Evolutionary conservation across 2,888 invertebrate species (phyloP), one percentile per base, ranked within the genome.

Genomic region (Odiellus spinosus): DNA sequence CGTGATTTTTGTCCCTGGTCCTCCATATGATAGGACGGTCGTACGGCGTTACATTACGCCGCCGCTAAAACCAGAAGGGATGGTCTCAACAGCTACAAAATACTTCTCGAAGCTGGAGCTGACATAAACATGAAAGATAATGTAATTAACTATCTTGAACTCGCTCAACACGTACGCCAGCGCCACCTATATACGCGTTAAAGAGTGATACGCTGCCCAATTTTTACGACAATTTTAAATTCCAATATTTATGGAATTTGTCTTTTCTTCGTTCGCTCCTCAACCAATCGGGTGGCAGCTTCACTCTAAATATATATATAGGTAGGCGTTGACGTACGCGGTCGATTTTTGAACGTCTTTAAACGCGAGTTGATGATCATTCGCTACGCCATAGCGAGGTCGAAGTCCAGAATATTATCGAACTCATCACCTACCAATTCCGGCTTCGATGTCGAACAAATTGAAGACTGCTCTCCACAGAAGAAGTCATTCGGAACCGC

Each of bases 41-140:
- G 86, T 57, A 85, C 86, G n/a, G 78, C 88, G 1, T 70, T 90
- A 53, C 88, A 90, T 67, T 90, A 87, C 62, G 84, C 87, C 2
- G 83, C 85, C 2, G 55, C 58, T 42, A 57, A 59, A 18, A 55
- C 57, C 15, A 53, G 59, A 18, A 50, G 57, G 40, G 56, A 58
- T 42, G 55, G 55, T 1, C 45, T 46, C 3, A 52, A 55, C 15
- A 55, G 56, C 17, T 63, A 60, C 48, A 58, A 58, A 33, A 50
- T 59, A 32, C 48, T 64, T 11, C 39, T 59, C 8, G 53, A 54
- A 46, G 56, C 59, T 44, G 63, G 63, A 1, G 61, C 61, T 19
- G 58, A 61, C 47, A 45, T 52, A 2, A 53, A 55, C 38, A 48
- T 58, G 8, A 44, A 54, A 18, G 63, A 63, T 49, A 47, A 52